These are phyloP conservation scores for Xanthia togata DNA, from an alignment of 2,888 invertebrate genomes.

Conservation along the genomic window DNA sequence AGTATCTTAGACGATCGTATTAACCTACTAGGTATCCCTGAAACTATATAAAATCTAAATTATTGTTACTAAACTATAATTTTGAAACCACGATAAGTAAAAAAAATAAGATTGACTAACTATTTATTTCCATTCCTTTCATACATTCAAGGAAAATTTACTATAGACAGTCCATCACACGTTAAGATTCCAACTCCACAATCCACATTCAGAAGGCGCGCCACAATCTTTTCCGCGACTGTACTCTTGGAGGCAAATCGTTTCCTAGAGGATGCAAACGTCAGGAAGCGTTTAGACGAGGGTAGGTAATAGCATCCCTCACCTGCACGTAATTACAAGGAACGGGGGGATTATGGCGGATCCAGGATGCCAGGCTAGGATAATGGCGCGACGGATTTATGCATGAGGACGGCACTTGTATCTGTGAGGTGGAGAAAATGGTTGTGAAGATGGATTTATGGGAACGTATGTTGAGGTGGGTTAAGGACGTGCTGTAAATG, in stretches of 20 bases:
- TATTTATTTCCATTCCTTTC: too few species aligned
- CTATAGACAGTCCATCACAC: neutral
- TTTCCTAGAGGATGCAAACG: constrained; percentile 68
- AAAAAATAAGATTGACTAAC: neutral
- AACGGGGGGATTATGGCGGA: constrained; percentile 60
- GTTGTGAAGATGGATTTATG: constrained; percentile 7
- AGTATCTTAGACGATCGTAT: neutral
- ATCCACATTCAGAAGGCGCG: neutral
- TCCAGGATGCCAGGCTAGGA: constrained; percentile 56
- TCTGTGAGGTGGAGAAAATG: constrained; percentile 24
- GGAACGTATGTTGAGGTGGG: neutral
- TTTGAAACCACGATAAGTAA: too few species aligned
- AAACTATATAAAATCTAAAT: too few species aligned
- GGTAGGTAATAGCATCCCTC: constrained; percentile 67
- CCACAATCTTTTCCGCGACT: constrained; percentile 23
- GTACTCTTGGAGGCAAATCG: constrained; percentile 68
- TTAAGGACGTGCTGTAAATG: neutral
- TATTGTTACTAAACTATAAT: too few species aligned
- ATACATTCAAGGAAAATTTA: neutral
- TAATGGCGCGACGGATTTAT: constrained; percentile 60
- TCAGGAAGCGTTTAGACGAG: constrained; percentile 69
- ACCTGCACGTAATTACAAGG: constrained; percentile 72
- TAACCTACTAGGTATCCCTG: too few species aligned
- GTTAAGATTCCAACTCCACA: neutral
- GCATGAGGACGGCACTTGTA: constrained; percentile 30